Evolutionary conservation across 2,113 vertebrate species (phyloP).

Genomic region (Gnathonemus echidnorhynchus): DNA sequence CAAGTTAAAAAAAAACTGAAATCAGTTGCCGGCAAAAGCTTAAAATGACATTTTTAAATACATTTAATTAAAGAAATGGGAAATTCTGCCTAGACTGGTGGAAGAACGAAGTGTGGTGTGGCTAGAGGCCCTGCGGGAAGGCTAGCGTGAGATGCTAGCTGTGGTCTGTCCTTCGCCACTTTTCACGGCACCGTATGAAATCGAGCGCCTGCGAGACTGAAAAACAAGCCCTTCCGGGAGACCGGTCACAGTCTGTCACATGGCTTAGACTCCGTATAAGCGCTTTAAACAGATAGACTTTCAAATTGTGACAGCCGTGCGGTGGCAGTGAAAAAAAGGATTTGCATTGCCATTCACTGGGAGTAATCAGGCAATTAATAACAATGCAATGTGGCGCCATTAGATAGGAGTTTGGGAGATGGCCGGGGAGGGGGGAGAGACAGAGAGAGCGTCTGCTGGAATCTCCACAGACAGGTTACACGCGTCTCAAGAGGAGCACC

Average conservation of each 20-base stretch:
- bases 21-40: neutral
- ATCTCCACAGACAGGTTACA: neutral
- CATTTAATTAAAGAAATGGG: neutral
- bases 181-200: neutral
- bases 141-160: neutral
- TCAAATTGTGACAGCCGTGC: slow-evolving; percentile 49
- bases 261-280: slow-evolving; percentile 18
- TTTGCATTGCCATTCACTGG: slow-evolving; percentile 60
- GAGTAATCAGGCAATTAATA: slow-evolving; percentile 67
- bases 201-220: neutral
- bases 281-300: slow-evolving; percentile 42
- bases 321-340: slow-evolving; percentile 51
- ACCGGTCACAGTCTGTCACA: slow-evolving; percentile 46
- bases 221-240: slow-evolving; percentile 31
- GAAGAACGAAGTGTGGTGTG: neutral
- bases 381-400: slow-evolving; percentile 56
- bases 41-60: neutral
- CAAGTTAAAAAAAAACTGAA: neutral
- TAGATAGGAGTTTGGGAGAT: slow-evolving; percentile 42
- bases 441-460: slow-evolving; percentile 26
- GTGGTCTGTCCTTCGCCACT: neutral
- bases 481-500: neutral
- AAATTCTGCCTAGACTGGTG: neutral
- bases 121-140: neutral
- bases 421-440: slow-evolving; percentile 30